A percentile compares a stretch with the other conserved stretches of the same genome.
phyloP scores from a whole-genome alignment of 2,797 vertebrate species.

The Margarornis squamiger region DNA sequence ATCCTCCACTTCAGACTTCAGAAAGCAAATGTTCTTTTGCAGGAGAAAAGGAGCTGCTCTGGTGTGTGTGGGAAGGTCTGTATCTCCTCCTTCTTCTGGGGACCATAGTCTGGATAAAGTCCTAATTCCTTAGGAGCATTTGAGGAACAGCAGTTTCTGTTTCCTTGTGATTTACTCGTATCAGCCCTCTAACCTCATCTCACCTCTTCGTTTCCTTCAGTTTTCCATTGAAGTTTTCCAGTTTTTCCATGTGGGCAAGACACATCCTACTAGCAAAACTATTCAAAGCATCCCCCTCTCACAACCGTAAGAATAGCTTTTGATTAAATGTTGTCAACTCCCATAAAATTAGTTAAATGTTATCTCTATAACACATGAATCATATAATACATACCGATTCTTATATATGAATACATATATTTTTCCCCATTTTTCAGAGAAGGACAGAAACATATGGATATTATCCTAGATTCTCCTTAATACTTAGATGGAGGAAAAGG shows the following conservation, averaged over 20 bases:
- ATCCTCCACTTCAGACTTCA: neutral
- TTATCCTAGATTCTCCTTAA: neutral
- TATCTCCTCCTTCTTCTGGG: neutral
- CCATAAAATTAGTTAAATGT: neutral
- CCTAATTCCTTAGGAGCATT: neutral
- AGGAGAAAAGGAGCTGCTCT: neutral
- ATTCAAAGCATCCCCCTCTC: neutral
- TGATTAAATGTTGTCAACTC: neutral
- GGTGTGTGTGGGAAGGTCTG: fast-evolving
- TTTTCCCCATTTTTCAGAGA: neutral
- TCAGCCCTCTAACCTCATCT: neutral
- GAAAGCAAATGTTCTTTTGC: neutral
- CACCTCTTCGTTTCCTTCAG: neutral
- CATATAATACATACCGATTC: neutral
- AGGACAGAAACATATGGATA: neutral
- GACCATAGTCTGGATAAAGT: neutral
- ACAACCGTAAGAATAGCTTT: neutral
- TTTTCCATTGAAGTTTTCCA: neutral
- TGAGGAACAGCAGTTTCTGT: neutral
- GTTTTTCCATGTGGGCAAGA: neutral
- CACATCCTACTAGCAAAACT: neutral
- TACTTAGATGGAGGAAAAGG: neutral
- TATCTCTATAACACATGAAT: neutral
- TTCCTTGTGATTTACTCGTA: neutral
- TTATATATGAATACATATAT: fast-evolving